Base-by-base conservation (phyloP, 2,888 invertebrate genomes). In the Entomobrya multifasciata region DNA sequence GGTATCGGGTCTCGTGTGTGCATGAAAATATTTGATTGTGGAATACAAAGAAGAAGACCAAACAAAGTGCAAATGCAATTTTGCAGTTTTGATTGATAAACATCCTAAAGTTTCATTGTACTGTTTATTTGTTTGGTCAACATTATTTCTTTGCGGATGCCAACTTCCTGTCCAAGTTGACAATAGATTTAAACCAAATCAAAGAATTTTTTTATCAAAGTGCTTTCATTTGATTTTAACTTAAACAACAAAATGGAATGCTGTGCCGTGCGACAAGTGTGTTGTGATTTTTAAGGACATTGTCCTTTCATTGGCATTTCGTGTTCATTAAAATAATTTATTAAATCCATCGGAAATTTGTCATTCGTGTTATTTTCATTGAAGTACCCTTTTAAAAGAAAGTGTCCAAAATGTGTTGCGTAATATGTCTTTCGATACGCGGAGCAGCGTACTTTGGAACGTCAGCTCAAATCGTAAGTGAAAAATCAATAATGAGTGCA, bases 381-480 rank as follows among this genome's bases (percentile, higher is more conserved):
- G n/a, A n/a, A n/a, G n/a, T n/a, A n/a, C n/a, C n/a, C n/a, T n/a
- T n/a, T n/a, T n/a, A n/a, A n/a, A n/a, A n/a, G n/a, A n/a, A 57
- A 57, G 52, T 52, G 52, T 8, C 67, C 52, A 86, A 47, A 55
- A 86, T 86, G 86, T 88, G 88, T 41, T 87, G 85, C 41, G 44
- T 87, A 17, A 85, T 87, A 22, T 88, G 85, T 60, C 55, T 85
- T 10, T 80, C 85, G 20, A 67, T 88, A 13, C 80, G 88, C 0
- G 88, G 88, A 65, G 88, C 83, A 5, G 87, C 88, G 41, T 88
- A 88, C 30, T 88, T 88, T 44, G 87, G 85, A 60, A 82, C 86
- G 10, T 86, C 85, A 15, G 85, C 85, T n/a, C 88, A 88, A 67
- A 88, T 88, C 41, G 88, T 88, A 83, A 82, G n/a, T n/a, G 84